Percentiles rank a stretch among this genome's conserved stretches.
phyloP scores from a whole-genome alignment of 1,140 invertebrate species.

The Drusus annulatus region DNA sequence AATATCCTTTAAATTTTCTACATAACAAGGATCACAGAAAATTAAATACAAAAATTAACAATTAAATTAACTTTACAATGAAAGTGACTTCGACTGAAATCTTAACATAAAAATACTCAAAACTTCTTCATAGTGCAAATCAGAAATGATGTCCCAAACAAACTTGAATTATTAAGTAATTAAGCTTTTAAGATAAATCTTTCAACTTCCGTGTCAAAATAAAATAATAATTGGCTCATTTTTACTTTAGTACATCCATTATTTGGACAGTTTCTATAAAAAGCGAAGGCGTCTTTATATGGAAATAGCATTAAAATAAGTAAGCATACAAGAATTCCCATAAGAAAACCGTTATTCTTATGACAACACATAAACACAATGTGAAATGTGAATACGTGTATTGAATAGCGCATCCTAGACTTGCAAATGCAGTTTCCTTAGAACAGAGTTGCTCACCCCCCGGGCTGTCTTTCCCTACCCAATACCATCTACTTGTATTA shows the following conservation, averaged over 20 bases:
- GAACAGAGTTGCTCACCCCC: too few relatives aligned
- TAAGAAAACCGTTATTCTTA: too few relatives aligned
- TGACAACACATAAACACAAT: too few relatives aligned
- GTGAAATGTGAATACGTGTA: too few relatives aligned
- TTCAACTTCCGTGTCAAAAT: constrained; percentile 4
- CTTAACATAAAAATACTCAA: constrained; percentile 1
- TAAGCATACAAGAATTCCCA: neutral
- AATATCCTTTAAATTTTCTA: constrained; percentile 36
- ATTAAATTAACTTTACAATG: constrained; percentile 5
- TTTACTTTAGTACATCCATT: constrained; percentile 7
- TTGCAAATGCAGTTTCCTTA: too few relatives aligned
- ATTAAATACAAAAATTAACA: constrained; percentile 28
- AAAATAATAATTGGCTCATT: constrained; percentile 12
- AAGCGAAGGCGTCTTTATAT: neutral
- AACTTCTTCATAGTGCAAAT: constrained; percentile 11
- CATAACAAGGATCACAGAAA: constrained; percentile 40
- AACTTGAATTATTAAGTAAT: constrained; percentile 9
- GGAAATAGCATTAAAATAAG: neutral
- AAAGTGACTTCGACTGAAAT: neutral
- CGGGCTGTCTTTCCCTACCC: neutral
- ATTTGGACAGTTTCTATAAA: neutral
- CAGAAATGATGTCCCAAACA: constrained; percentile 3
- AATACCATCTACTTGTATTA: neutral
- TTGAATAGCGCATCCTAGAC: too few relatives aligned
- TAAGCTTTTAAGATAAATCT: neutral